phyloP scores from a whole-genome alignment of 2,888 invertebrate species.

The Habroteleia sp. region DNA sequence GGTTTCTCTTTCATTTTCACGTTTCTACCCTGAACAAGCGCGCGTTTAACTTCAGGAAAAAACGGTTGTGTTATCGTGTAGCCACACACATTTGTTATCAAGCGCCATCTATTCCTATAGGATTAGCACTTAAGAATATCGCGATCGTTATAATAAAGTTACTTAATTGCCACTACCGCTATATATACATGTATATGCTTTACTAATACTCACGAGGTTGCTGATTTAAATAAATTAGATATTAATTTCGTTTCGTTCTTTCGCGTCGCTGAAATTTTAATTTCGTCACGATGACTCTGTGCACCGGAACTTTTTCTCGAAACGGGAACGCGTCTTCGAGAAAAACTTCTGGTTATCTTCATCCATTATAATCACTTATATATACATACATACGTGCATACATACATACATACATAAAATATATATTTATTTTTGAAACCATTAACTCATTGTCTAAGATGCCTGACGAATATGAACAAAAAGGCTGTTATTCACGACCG shows the following conservation, averaged over 20 bases:
- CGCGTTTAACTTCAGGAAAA: slow-evolving; percentile 63
- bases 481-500: slow-evolving; percentile 75
- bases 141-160: slow-evolving; percentile 67
- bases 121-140: slow-evolving; percentile 73
- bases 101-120: slow-evolving; percentile 70
- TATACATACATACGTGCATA: slow-evolving; percentile 33
- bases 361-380: slow-evolving; percentile 28
- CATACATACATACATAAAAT: slow-evolving; percentile 14
- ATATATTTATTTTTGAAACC: slow-evolving; percentile 76
- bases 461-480: slow-evolving; percentile 75
- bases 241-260: slow-evolving; percentile 63
- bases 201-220: slow-evolving; percentile 78
- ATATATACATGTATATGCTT: slow-evolving; percentile 76
- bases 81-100: slow-evolving; percentile 69
- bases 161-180: slow-evolving; percentile 72
- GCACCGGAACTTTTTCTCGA: slow-evolving; percentile 12
- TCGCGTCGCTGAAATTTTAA: slow-evolving; percentile 63
- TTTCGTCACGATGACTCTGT: slow-evolving; percentile 19
- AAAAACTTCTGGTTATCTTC: slow-evolving; percentile 4
- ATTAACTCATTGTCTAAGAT: slow-evolving; percentile 76
- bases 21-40: slow-evolving; percentile 22
- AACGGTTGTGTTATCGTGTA: slow-evolving; percentile 65
- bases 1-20: slow-evolving; percentile 14
- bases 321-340: neutral
- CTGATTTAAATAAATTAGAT: slow-evolving; percentile 69